Evolutionary conservation across 2,888 invertebrate genomes (phyloP), one percentile per base, ranked within the genome.

Genomic region (Nomada hirtipes): DNA sequence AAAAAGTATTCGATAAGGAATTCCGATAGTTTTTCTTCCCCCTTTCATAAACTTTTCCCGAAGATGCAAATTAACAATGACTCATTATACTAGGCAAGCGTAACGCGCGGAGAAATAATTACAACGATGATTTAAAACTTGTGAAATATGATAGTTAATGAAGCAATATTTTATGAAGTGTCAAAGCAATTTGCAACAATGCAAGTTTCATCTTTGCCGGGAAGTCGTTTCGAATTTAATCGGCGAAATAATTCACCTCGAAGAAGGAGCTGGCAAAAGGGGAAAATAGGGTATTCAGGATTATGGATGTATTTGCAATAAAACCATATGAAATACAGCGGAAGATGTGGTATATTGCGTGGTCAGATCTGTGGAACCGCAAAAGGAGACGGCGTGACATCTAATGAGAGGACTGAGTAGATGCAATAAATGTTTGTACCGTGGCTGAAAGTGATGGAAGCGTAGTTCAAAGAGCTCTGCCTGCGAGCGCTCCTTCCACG

Each of bases 381-480:
- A 36, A 50, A 61, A 69, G 68, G 55, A 53, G 60, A 70, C 65
- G 47, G 70, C 60, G 47, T 55, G 36, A 53, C 60, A 26, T 60
- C 59, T 84, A 84, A 84, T 71, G 80, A 76, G 76, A 15, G 57
- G 61, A 71, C 76, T 57, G 70, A 64, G 57, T 73, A 55, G 84
- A 79, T 73, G 78, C 73, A 84, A 85, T 85, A 82, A 85, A 78
- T 73, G 78, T 76, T 72, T 44, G 68, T 65, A 60, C 60, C 53
- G 50, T 15, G 55, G 73, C 15, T 63, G 63, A 65, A 61, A 67
- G 53, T 67, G 75, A 78, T 59, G 73, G 59, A 69, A 72, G 52
- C 44, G 47, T 20, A 78, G 76, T 73, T 85, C 82, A 84, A 84
- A 84, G 84, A 83, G 79, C 53, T n/a, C 50, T 70, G 68, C 50